Percentiles rank a stretch among this genome's conserved stretches.
Conservation (phyloP, 2,797 vertebrate species). For the Erethizon dorsatum region DNA sequence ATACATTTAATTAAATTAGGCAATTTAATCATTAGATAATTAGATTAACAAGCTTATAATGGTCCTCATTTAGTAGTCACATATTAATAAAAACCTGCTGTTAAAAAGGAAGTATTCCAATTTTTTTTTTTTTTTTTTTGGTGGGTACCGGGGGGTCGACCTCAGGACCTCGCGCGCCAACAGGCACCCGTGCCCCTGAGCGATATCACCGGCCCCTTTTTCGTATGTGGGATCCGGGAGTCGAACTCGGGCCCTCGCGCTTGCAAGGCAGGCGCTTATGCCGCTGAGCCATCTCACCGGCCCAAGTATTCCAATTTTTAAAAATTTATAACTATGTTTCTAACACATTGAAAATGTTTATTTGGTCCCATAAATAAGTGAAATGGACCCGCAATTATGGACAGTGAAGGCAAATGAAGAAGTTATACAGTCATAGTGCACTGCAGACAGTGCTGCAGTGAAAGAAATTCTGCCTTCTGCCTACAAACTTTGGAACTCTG, state of each 20-base stretch:
- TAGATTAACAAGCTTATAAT: neutral
- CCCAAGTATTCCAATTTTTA: neutral
- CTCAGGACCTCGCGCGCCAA: no score
- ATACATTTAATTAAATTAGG: neutral
- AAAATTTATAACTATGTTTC: neutral
- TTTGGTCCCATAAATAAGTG: neutral
- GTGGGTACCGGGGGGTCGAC: no score
- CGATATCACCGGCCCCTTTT: no score
- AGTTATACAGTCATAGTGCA: neutral
- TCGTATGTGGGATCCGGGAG: no score
- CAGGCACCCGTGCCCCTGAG: no score
- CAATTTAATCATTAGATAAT: neutral
- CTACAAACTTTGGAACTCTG: neutral
- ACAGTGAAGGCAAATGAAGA: neutral
- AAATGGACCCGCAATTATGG: neutral
- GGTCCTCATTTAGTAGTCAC: neutral
- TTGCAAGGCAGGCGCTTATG: no score
- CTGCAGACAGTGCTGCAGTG: neutral
- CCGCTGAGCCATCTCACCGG: no score
- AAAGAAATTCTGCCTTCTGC: neutral
- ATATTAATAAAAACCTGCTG: neutral
- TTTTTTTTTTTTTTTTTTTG: no score
- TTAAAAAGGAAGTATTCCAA: no score
- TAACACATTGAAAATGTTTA: neutral
- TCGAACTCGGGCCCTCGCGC: no score